Percentiles rank a stretch among this genome's conserved stretches.
Conservation (phyloP, 2,888 invertebrate genomes). For the Furcula furcula region DNA sequence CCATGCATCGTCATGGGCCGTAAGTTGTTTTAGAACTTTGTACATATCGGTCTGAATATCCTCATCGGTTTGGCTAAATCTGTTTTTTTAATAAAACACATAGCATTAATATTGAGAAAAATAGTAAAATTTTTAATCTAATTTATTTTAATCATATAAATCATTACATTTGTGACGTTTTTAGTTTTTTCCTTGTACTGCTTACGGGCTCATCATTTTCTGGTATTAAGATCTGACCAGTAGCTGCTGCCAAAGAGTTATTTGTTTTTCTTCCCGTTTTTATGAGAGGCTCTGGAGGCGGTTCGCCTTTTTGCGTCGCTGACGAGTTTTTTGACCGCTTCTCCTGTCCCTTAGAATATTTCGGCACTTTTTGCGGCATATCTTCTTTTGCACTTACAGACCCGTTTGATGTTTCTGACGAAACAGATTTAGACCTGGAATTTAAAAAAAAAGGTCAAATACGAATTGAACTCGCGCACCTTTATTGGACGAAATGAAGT, state of each 20-base stretch:
- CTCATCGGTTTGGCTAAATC: constrained; percentile 91
- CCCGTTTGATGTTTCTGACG: constrained; percentile 57
- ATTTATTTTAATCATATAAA: too few species aligned
- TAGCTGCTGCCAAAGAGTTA: constrained; percentile 91
- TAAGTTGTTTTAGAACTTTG: constrained; percentile 93
- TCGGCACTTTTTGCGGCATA: constrained; percentile 64
- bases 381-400: constrained; percentile 54
- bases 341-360: constrained; percentile 54
- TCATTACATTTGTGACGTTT: constrained; percentile 87
- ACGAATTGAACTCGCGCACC: too few species aligned
- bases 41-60: constrained; percentile 95
- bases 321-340: constrained; percentile 68
- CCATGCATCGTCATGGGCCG: constrained; percentile 96
- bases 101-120: too few species aligned
- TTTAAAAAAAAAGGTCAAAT: too few species aligned
- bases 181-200: constrained; percentile 81
- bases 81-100: too few species aligned
- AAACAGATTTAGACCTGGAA: constrained; percentile 56
- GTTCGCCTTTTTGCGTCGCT: constrained; percentile 61
- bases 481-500: too few species aligned
- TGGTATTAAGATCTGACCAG: constrained; percentile 90
- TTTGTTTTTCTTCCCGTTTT: constrained; percentile 90
- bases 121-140: too few species aligned
- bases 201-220: constrained; percentile 68
- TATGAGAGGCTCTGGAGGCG: constrained; percentile 60